Conservation (phyloP, 2,113 vertebrate species). For the Anseranas semipalmata region DNA sequence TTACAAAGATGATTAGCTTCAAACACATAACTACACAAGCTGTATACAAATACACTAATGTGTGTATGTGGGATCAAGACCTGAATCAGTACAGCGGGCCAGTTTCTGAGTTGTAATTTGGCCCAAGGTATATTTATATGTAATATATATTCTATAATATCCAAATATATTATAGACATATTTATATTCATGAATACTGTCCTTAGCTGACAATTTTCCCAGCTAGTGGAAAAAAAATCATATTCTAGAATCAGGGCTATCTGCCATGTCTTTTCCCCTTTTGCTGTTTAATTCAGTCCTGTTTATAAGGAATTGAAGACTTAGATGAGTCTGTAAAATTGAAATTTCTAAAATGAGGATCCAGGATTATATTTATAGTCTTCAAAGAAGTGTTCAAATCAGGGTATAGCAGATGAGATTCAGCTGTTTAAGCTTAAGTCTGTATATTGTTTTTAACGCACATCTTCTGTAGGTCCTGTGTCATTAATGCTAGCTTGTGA, state of each 20-base stretch:
- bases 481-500: not conserved
- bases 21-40: not conserved
- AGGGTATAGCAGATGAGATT: not conserved
- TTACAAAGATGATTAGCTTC: not conserved
- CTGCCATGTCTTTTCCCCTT: accelerated
- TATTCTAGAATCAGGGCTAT: not conserved
- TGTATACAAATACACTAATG: not conserved
- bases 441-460: not conserved
- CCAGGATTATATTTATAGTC: not conserved
- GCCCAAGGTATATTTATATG: not conserved
- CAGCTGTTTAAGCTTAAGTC: not conserved
- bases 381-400: not conserved
- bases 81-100: not conserved
- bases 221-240: accelerated
- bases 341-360: not conserved
- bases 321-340: not conserved
- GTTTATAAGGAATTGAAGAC: not conserved
- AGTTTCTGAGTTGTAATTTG: not conserved
- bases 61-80: not conserved
- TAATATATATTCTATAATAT: not conserved
- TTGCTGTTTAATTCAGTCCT: not conserved
- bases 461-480: accelerated
- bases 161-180: not conserved
- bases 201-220: not conserved
- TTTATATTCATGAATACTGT: not conserved